Conservation (phyloP, 2,113 vertebrate genomes). For the Triplophysa rosa region DNA sequence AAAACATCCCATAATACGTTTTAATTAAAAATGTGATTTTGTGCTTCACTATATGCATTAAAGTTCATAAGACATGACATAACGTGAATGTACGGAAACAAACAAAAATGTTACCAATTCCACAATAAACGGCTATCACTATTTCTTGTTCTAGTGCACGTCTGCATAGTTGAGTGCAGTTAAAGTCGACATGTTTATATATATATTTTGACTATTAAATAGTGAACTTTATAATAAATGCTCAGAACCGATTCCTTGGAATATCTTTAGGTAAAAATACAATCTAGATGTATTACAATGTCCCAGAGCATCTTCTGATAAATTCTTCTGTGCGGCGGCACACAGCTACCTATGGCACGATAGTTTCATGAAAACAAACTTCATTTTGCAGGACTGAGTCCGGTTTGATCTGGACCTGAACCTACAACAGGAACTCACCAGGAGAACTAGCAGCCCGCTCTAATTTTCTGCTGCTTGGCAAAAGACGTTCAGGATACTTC, state of each 20-base stretch:
- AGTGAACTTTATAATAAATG: constrained; percentile 17
- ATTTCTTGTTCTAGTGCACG: neutral
- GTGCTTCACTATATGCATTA: neutral
- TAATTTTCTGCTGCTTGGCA: neutral
- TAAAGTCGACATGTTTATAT: constrained; percentile 16
- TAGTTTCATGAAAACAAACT: constrained; percentile 54
- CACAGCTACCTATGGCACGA: constrained; percentile 64
- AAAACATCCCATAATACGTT: neutral
- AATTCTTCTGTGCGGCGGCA: constrained; percentile 17
- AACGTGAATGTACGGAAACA: neutral
- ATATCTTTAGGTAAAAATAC: constrained; percentile 36
- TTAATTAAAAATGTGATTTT: constrained; percentile 7
- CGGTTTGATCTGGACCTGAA: neutral
- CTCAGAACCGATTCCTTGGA: neutral
- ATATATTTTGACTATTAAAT: constrained; percentile 14
- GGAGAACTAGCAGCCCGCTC: neutral
- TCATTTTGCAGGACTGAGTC: constrained; percentile 12
- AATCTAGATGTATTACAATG: constrained; percentile 26
- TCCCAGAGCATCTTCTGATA: constrained; percentile 32
- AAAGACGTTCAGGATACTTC: neutral
- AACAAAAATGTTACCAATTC: constrained; percentile 11
- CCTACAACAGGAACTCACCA: neutral
- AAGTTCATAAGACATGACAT: neutral
- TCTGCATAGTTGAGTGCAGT: neutral
- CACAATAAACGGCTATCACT: constrained; percentile 8